Conservation (phyloP, 2,888 invertebrate species). For the Thereva nobilitata region DNA sequence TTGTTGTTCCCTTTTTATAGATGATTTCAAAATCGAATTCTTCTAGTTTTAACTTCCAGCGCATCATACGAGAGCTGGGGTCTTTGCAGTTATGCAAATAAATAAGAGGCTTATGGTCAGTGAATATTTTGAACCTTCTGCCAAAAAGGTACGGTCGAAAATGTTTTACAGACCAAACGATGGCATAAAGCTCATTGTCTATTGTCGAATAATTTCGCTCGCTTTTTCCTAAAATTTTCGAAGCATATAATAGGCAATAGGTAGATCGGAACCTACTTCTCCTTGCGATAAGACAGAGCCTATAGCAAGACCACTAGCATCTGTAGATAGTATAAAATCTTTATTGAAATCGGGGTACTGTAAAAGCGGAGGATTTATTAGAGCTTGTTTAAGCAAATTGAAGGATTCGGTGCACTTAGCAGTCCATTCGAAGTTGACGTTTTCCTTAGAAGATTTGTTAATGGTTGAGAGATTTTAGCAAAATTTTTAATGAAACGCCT, state of each 20-base stretch:
- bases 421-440: no score
- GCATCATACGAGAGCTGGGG: no score
- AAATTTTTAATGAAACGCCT: conserved; percentile 35
- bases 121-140: conserved; percentile 1
- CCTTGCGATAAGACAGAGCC: conserved; percentile 46
- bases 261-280: conserved; percentile 41
- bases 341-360: no score
- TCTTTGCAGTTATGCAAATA: no score
- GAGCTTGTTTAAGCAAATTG: no score
- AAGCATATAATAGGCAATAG: conserved; percentile 46
- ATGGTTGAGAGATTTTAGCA: conserved; percentile 13
- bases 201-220: conserved; percentile 37
- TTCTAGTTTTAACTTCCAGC: no score
- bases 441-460: conserved; percentile 12
- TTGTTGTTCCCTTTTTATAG: no score
- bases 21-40: no score
- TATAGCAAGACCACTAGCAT: conserved; percentile 46
- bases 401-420: no score
- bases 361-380: no score
- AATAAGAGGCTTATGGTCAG: no score
- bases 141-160: conserved; percentile 41
- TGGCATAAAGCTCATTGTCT: conserved; percentile 45
- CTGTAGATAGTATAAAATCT: no score
- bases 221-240: conserved; percentile 43
- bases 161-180: conserved; percentile 43